Percentiles rank a stretch among this genome's conserved stretches.
These are phyloP conservation scores for Cydia amplana DNA, from an alignment of 1,140 invertebrate species.

Conservation along the genomic window DNA sequence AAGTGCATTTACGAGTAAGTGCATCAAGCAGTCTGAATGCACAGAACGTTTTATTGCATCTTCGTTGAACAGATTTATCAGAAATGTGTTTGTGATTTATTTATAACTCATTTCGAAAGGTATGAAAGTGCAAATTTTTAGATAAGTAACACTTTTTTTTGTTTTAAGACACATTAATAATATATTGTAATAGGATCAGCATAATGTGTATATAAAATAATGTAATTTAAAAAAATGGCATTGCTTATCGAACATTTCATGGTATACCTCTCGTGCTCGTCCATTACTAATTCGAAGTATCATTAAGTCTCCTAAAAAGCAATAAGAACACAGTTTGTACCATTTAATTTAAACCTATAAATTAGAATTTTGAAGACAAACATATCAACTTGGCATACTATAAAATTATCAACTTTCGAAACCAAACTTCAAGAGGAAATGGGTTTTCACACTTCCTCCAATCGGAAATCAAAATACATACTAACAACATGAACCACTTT, in stretches of 20 bases:
- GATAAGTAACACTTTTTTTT: not conserved
- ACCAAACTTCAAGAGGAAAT: slow-evolving; percentile 4
- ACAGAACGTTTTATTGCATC: slow-evolving; percentile 66
- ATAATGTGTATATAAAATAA: no score
- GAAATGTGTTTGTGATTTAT: slow-evolving; percentile 45
- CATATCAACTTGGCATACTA: not conserved
- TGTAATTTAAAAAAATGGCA: no score
- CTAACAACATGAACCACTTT: slow-evolving; percentile 19
- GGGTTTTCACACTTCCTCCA: not conserved
- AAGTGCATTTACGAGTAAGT: slow-evolving; percentile 76
- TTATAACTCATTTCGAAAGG: slow-evolving; percentile 30
- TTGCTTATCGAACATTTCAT: no score
- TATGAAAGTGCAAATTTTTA: not conserved
- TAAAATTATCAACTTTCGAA: slow-evolving; percentile 36
- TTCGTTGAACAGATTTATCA: slow-evolving; percentile 52
- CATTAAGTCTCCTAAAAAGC: no score
- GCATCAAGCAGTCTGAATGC: slow-evolving; percentile 49
- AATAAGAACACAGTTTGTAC: no score
- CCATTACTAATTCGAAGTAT: no score
- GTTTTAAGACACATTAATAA: not conserved
- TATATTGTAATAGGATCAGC: not conserved
- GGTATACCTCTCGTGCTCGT: no score
- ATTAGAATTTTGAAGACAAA: no score
- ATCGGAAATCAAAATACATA: not conserved
- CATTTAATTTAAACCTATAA: no score